phyloP scores from a whole-genome alignment of 2,888 invertebrate species.

The Mythimna albipuncta region DNA sequence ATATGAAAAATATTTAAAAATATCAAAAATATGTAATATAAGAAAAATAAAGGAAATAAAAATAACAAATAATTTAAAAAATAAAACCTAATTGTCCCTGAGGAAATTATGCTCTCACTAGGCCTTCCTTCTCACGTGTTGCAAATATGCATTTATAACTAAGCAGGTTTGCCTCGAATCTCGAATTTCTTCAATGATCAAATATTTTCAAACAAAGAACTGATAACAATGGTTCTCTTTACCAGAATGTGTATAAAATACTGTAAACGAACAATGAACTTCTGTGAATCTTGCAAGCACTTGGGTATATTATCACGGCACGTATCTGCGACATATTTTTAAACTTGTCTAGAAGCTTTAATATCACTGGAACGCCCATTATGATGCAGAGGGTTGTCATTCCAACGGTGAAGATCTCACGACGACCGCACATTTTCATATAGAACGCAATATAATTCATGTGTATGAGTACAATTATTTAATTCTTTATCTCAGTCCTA shows the following conservation, averaged over 20 bases:
- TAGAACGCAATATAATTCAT: not conserved
- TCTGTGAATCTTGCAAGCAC: slow-evolving; percentile 28
- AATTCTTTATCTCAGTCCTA: not conserved
- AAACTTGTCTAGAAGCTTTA: slow-evolving; percentile 41
- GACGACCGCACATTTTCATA: slow-evolving; percentile 42
- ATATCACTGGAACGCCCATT: slow-evolving; percentile 36
- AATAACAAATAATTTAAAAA: too few relatives aligned
- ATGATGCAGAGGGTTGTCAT: slow-evolving; percentile 41
- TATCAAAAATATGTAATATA: too few relatives aligned
- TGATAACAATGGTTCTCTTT: slow-evolving; percentile 38
- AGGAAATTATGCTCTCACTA: not conserved
- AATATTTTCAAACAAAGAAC: slow-evolving; percentile 38
- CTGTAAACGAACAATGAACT: slow-evolving; percentile 48
- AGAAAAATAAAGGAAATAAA: too few relatives aligned
- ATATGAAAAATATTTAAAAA: too few relatives aligned
- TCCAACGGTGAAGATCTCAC: slow-evolving; percentile 18
- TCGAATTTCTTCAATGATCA: slow-evolving; percentile 33
- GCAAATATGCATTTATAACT: slow-evolving; percentile 2
- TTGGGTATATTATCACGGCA: slow-evolving; percentile 28
- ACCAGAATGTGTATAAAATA: slow-evolving; percentile 44
- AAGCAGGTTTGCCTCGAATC: slow-evolving; percentile 1
- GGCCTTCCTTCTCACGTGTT: not conserved
- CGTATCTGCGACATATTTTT: slow-evolving; percentile 33
- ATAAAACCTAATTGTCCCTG: not conserved
- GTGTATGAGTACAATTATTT: not conserved